Evolutionary conservation across 2,888 invertebrate genomes (phyloP).

Genomic region (Stenodera caucasica): DNA sequence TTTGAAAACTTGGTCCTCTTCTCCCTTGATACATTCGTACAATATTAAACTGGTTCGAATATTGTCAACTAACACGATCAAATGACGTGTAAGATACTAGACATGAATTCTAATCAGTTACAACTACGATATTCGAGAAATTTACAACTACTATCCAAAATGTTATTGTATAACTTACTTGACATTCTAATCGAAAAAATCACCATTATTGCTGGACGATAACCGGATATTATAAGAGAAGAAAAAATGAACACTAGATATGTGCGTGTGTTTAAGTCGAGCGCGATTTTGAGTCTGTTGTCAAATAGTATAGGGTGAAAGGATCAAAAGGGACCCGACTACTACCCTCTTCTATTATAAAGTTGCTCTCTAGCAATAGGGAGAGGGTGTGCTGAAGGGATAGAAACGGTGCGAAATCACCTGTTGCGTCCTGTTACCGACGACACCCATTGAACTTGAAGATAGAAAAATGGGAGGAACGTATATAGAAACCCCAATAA

Average conservation of each 20-base stretch:
- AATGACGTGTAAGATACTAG: conserved; percentile 55
- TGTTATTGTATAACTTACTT: neutral
- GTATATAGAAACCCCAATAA: too few species aligned
- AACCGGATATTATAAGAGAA: neutral
- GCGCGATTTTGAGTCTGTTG: conserved; percentile 18
- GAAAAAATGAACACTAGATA: too few species aligned
- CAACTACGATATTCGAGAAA: neutral
- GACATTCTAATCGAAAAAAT: conserved; percentile 1
- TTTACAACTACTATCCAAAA: neutral
- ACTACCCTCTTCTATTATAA: conserved; percentile 17
- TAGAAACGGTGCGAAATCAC: conserved; percentile 28
- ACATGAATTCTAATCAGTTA: conserved; percentile 40
- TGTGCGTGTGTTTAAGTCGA: neutral
- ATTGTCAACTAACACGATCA: conserved; percentile 50
- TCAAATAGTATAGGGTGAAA: conserved; percentile 10
- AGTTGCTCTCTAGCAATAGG: neutral
- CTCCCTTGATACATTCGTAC: conserved; percentile 9
- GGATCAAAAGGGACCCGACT: conserved; percentile 25
- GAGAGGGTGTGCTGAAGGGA: conserved; percentile 11
- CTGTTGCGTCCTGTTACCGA: conserved; percentile 21
- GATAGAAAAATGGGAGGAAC: conserved; percentile 15
- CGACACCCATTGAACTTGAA: conserved; percentile 8
- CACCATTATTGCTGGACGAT: neutral
- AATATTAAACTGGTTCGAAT: conserved; percentile 37
- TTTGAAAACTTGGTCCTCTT: conserved; percentile 21